Base-by-base conservation (phyloP, 2,797 vertebrate genomes). In the Enteromius trimaculatus region DNA sequence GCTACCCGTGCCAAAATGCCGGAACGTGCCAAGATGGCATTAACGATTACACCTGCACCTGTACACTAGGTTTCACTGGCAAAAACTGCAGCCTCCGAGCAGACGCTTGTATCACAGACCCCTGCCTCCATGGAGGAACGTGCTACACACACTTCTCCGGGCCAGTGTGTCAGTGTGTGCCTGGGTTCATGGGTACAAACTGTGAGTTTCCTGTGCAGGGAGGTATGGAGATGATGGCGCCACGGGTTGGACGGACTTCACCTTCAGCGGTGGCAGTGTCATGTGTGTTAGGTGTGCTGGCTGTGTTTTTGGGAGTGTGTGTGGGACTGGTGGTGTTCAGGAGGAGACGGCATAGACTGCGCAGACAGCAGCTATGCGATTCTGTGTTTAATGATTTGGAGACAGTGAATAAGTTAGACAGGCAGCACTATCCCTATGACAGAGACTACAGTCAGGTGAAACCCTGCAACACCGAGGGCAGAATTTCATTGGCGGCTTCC, bases 111-210 rank as follows among this genome's bases (percentile, higher is more conserved):
- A 93, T 94, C 1, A 90, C 92, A 0, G 91, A 90, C 4, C 96
- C 97, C 0, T 97, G 97, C 89, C 92, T 94, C 68, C 94, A 97
- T 0, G 95, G 97, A 0, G 97, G 95, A 60, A 96, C 96, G 0
- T 98, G 97, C 92, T 98, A 95, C 90, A 97, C 96, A 14, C 97
- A 98, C 90, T 97, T 98, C 90, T 95, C 95, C 0, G 97, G 97
- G 14, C 96, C 96, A 0, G 95, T 98, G 16, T 98, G 97, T 76
- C 95, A 97, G 90, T 98, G 97, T 69, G 93, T 95, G 0, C 92
- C 94, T 0, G 96, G 96, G 60, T 97, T 95, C 74, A 97, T 98
- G 97, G 97, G 97, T 23, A 90, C 94, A 0, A 95, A 94, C 31
- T 98, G 97, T 1, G 97, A 97, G 92, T 96, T 97, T 87, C 92